A percentile compares a stretch with the other conserved stretches of the same genome.
Evolutionary conservation across 2,113 vertebrate genomes (phyloP).

Genomic region (Saiga tatarica): DNA sequence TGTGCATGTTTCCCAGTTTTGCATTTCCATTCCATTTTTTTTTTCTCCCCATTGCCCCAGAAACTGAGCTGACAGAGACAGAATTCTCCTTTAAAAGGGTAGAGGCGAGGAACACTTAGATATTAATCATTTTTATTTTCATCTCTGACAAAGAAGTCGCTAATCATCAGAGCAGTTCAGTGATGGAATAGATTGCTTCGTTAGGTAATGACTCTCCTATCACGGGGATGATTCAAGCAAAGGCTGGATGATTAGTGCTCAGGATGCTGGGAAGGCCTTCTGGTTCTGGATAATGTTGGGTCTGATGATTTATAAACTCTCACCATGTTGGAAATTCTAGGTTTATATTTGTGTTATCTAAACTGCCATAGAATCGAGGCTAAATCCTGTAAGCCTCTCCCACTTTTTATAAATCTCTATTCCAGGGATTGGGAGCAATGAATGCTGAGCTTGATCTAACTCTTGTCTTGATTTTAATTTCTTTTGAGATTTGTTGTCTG

Average conservation of each 20-base stretch:
- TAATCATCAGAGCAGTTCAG: background rate
- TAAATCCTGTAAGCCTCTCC: background rate
- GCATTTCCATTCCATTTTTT: background rate
- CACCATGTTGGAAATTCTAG: background rate
- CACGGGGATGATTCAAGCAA: background rate
- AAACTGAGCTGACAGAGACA: background rate
- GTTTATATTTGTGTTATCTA: background rate
- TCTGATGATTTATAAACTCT: background rate
- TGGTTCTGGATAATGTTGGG: background rate
- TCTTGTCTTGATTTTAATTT: constrained; percentile 25
- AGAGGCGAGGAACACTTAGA: background rate
- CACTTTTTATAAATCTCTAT: background rate
- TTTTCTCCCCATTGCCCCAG: background rate
- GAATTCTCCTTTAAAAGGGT: background rate
- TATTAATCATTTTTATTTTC: background rate
- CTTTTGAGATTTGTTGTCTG: background rate
- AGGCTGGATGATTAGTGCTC: background rate
- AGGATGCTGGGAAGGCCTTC: background rate
- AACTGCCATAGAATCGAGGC: background rate
- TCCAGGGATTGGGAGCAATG: background rate
- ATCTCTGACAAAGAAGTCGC: background rate
- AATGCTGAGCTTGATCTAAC: background rate
- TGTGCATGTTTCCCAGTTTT: background rate
- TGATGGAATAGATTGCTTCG: background rate
- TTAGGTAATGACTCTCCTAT: background rate